Evolutionary conservation across 2,888 invertebrate genomes (phyloP), one percentile per base, ranked within the genome.

Genomic region (Lypha dubia): DNA sequence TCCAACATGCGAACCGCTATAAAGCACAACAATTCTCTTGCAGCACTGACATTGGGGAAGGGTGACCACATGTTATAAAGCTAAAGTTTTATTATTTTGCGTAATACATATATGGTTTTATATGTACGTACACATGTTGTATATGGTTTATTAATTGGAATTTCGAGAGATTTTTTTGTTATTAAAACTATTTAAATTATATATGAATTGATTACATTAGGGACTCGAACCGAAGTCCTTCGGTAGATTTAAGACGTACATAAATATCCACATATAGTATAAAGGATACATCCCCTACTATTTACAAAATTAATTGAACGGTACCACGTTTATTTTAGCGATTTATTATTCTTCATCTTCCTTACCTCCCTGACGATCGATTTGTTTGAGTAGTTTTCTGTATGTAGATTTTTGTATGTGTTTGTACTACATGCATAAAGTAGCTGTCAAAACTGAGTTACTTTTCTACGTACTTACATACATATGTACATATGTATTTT

Each of bases 1-100:
- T 41, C 28, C 22, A 49, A n/a, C 32, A 51, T 49, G 20, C 44
- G 41, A 28, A 58, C 58, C 41, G 49, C 70, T 70, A 28, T 56
- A 22, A 53, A 53, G 20, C 13, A 73, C 15, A 53, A 41, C 17
- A 35, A 62, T 62, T 60, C 60, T 71, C 32, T 32, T 17, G 51
- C 38, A 63, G 51, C 38, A 63, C n/a, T 63, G 15, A 20, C 17
- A 62, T 41, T 51, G 62, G 62, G 51, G 74, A 63, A 74, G 74
- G 38, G 32, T 44, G 20, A 22, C 73, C 60, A 62, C 51, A 35
- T 49, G 46, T 35, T 38, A 9, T n/a, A 38, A 38, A 38, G 53
- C 15, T 11, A 32, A 20, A 46, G 32, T 71, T 46, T 60, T 44
- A 9, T 3, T 3, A n/a, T 38, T 28, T 17, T 28, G 56, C n/a